These are phyloP conservation scores for Carlito syrichta DNA, from an alignment of 2,113 vertebrate species.

Conservation along the genomic window DNA sequence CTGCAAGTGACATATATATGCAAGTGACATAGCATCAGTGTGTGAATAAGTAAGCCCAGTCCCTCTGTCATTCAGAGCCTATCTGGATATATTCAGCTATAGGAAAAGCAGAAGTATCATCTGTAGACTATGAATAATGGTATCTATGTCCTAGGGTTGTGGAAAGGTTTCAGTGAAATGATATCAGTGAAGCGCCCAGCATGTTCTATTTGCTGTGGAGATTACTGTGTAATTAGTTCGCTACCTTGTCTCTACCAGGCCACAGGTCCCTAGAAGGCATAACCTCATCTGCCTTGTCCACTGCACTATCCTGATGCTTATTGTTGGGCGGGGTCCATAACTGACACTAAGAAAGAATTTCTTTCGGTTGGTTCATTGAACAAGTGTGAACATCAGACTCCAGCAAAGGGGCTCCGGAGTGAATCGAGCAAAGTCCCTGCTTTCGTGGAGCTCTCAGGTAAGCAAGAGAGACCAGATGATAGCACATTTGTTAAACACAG, in stretches of 20 bases:
- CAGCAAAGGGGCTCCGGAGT: neutral
- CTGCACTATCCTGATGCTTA: neutral
- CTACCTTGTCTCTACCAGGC: neutral
- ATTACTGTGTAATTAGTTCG: neutral
- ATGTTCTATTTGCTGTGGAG: neutral
- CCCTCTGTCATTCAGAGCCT: neutral
- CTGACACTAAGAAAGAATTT: neutral
- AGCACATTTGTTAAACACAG: neutral
- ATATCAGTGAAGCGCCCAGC: neutral
- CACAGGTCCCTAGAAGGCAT: neutral
- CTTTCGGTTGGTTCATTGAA: neutral
- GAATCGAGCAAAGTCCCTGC: neutral
- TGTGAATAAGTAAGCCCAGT: neutral
- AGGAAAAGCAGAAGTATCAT: neutral
- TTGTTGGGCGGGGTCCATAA: neutral
- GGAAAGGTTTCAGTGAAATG: neutral
- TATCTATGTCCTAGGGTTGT: neutral
- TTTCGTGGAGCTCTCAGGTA: neutral
- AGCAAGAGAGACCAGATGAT: neutral
- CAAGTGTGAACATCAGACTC: neutral
- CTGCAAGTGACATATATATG: neutral
- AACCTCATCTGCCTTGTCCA: neutral
- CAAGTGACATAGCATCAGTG: neutral
- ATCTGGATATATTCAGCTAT: neutral
- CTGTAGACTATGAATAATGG: neutral